Evolutionary conservation across 2,113 vertebrate genomes (phyloP), one percentile per base, ranked within the genome.

Genomic region (Phylloscopus whistleri): DNA sequence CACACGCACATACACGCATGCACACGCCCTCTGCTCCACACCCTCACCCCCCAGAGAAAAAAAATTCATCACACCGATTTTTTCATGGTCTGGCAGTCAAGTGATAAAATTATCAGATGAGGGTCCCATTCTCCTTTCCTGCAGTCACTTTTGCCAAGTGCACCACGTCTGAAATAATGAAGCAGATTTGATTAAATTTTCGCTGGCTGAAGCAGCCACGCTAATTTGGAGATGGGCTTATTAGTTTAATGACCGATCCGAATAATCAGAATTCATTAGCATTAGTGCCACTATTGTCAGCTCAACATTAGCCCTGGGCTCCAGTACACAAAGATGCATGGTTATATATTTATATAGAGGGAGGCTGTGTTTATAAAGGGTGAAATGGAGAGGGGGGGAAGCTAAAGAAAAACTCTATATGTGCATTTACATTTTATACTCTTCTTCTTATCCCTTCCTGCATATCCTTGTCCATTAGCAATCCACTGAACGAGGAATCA

Each of bases 241-340:
- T 99, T 99, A 99, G 98, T 99, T 98, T 99, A 99, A 99, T 99
- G 99, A 99, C 98, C 97, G 97, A 97, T 98, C 98, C 98, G 84
- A 97, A 98, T 99, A 98, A 99, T 99, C 99, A 99, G 98, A 98
- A 99, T 97, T 99, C 99, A 99, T 99, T 98, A 99, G 97, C 98
- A 98, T 99, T 98, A 98, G 98, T 98, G 98, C 98, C 95, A 97
- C 80, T 90, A 97, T 98, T 98, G 98, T 98, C 97, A 94, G 93
- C 95, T 97, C 97, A 95, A 94, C 97, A 93, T 98, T 98, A 95
- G 98, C 99, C 98, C 98, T 98, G 96, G 98, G 99, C 98, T 96
- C 66, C 84, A 28, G 95, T 82, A 92, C 88, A 93, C 96, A 87
- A 89, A 87, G 95, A 94, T 90, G 95, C 75, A n/a, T n/a, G 89